Evolutionary conservation across 2,113 vertebrate species (phyloP).

Genomic region (Microcebus tavaratra): DNA sequence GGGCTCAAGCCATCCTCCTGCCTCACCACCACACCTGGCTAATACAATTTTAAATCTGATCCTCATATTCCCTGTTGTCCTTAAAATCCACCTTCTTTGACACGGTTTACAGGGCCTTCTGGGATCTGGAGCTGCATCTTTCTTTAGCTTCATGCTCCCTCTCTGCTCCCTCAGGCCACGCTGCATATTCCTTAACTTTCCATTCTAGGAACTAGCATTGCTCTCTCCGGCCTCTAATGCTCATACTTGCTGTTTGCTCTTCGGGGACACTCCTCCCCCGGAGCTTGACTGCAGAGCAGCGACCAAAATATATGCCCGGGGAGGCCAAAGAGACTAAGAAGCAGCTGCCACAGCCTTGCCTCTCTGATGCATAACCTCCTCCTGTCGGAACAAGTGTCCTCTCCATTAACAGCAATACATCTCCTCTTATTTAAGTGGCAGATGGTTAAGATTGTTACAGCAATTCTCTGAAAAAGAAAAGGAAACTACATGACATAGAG

Average conservation of each 20-base stretch:
- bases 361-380: neutral
- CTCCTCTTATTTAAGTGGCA: neutral
- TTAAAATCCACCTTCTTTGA: neutral
- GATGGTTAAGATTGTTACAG: neutral
- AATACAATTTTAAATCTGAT: too few relatives aligned
- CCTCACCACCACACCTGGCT: too few relatives aligned
- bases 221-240: neutral
- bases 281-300: neutral
- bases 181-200: neutral
- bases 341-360: neutral
- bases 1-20: too few relatives aligned
- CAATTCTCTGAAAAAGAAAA: neutral
- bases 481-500: neutral
- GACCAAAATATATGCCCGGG: neutral
- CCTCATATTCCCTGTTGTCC: neutral
- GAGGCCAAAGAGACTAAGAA: neutral
- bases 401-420: slow-evolving; percentile 13
- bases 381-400: neutral
- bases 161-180: neutral
- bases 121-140: neutral
- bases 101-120: fast-evolving
- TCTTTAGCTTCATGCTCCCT: neutral
- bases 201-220: neutral
- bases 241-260: neutral
- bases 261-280: neutral